phyloP scores from a whole-genome alignment of 2,888 invertebrate genomes.

The Xestoiulus laeticollis region DNA sequence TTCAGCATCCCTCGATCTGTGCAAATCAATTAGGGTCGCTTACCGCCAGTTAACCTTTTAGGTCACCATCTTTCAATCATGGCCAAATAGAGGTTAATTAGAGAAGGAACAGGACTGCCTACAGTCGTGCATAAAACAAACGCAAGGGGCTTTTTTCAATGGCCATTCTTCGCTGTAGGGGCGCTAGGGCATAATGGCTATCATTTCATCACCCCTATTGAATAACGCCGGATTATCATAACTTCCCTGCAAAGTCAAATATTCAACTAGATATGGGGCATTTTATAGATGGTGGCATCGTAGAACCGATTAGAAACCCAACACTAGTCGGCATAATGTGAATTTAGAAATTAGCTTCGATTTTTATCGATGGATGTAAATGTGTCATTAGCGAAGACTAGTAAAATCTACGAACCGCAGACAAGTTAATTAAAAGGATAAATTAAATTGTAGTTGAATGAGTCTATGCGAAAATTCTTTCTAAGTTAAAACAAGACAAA shows the following conservation, averaged over 20 bases:
- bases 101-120: not conserved
- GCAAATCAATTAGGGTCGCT: constrained; percentile 45
- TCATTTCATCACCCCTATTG: not conserved
- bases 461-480: not conserved
- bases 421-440: too few relatives aligned
- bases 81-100: not conserved
- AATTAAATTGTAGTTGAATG: not conserved
- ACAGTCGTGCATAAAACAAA: not conserved
- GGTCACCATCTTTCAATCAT: constrained; percentile 44
- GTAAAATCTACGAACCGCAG: not conserved
- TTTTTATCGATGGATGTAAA: not conserved
- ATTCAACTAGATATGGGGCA: not conserved
- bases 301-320: not conserved
- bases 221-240: not conserved
- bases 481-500: not conserved
- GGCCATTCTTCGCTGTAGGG: not conserved
- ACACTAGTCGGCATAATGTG: not conserved
- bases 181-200: not conserved
- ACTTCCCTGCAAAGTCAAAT: not conserved
- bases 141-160: not conserved
- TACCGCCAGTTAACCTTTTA: constrained; percentile 39
- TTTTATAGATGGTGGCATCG: not conserved
- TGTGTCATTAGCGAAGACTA: not conserved
- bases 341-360: not conserved
- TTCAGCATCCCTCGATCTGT: not conserved